These are phyloP conservation scores for Neolamprologus devosi DNA, from an alignment of 2,113 vertebrate genomes.

Conservation along the genomic window DNA sequence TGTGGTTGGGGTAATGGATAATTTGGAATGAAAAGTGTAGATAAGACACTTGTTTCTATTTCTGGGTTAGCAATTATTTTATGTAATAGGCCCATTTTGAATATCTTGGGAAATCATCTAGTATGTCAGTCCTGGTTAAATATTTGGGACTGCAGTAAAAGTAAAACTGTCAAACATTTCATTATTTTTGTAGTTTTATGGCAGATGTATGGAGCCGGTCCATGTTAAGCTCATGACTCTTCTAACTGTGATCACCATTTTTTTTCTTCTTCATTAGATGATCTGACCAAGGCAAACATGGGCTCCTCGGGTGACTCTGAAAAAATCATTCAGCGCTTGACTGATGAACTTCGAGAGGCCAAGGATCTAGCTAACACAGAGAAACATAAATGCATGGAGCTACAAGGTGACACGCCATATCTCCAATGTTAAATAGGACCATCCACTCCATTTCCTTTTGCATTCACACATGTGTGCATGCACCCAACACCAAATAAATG, in stretches of 20 bases:
- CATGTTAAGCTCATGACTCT: background rate
- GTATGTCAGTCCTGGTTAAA: conserved; percentile 46
- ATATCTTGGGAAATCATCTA: conserved; percentile 68
- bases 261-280: conserved; percentile 70
- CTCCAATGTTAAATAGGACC: background rate
- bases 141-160: conserved; percentile 40
- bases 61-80: conserved; percentile 66
- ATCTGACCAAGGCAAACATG: conserved; percentile 80
- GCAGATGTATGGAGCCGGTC: background rate
- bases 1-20: background rate
- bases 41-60: conserved; percentile 40
- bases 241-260: background rate
- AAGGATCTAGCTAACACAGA: conserved; percentile 84
- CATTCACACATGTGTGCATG: background rate
- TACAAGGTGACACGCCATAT: conserved; percentile 79
- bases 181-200: background rate
- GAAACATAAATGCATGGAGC: conserved; percentile 88
- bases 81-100: conserved; percentile 59
- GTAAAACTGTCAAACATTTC: background rate
- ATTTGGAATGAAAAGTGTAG: conserved; percentile 6
- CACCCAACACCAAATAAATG: background rate
- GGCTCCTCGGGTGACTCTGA: conserved; percentile 80
- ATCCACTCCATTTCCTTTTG: background rate
- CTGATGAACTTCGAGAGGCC: conserved; percentile 84
- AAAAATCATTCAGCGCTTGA: conserved; percentile 85